Evolutionary conservation across 37 sponge, comb jelly and placozoan species (phyloP), one percentile per base, ranked within the genome.

Genomic region (Crambe crambe): DNA sequence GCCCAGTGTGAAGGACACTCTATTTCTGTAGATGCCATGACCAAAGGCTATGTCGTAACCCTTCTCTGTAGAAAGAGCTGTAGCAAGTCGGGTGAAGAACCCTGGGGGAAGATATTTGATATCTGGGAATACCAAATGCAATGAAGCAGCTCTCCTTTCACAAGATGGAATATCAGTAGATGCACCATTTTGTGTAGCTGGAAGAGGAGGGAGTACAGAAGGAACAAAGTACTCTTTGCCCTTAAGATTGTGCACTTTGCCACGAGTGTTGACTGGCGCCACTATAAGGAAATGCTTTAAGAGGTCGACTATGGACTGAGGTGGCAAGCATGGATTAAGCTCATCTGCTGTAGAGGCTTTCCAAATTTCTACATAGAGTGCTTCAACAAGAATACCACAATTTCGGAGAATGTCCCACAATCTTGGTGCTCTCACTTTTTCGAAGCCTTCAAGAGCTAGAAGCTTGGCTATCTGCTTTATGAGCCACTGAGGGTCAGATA

Each of bases 81-180:
- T 60, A 25, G 72, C 86, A 5, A 86, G 44, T 26, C 86, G 80
- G 64, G 41, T 79, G 56, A 86, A 80, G 60, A 57, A 86, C 10
- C 86, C 83, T 43, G 83, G 88, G 29, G 88, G 88, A 8, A 88
- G 78, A 32, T 65, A 65, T 62, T 75, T 76, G 0, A n/a, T 27
- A 3, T 56, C 63, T 47, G 51, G 51, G 56, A 88, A 88, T 3
- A 29, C 4, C 12, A 88, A 22, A 30, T 71, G 73, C 18, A 88
- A 44, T 31, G 88, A 58, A 70, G 88, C 77, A 22, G 37, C 23
- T 79, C 35, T 69, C 23, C 1, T 27, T n/a, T n/a, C n/a, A n/a
- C n/a, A n/a, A n/a, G n/a, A n/a, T n/a, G n/a, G n/a, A 12, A 12
- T 6, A 47, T 6, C 12, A 12, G 51, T 12, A 47, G 51, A 12